phyloP scores from a whole-genome alignment of 1,140 invertebrate genomes.

The Diorhabda sublineata region DNA sequence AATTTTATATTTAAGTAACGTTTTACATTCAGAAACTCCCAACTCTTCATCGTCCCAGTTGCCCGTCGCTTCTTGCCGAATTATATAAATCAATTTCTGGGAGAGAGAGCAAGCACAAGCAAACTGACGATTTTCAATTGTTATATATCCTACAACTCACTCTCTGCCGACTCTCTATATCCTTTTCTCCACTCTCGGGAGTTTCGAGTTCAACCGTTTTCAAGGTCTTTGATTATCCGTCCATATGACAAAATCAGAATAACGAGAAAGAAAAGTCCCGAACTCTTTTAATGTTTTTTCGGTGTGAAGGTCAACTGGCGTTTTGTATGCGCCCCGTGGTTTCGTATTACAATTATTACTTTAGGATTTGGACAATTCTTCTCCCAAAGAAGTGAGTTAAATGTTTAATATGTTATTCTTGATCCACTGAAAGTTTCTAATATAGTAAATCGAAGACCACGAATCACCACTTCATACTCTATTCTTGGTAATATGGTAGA shows the following conservation, averaged over 20 bases:
- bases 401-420: too few relatives aligned
- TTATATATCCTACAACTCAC: not conserved
- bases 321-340: too few relatives aligned
- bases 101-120: constrained; percentile 6
- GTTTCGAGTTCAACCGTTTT: constrained; percentile 1
- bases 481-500: too few relatives aligned
- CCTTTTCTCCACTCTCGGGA: not conserved
- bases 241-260: not conserved
- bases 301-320: not conserved
- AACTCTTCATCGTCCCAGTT: constrained; percentile 1
- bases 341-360: too few relatives aligned
- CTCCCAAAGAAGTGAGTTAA: too few relatives aligned
- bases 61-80: constrained; percentile 16
- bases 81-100: constrained; percentile 23
- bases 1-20: too few relatives aligned
- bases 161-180: constrained; percentile 9
- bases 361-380: too few relatives aligned
- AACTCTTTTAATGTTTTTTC: not conserved
- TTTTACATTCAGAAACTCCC: not conserved
- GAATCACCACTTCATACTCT: too few relatives aligned
- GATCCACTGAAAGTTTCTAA: too few relatives aligned
- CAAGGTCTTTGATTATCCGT: constrained; percentile 2
- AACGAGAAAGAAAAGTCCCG: not conserved
- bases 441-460: too few relatives aligned
- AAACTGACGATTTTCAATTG: not conserved